These are phyloP conservation scores for Pteria penguin DNA, from an alignment of 2,888 invertebrate genomes.

Conservation along the genomic window DNA sequence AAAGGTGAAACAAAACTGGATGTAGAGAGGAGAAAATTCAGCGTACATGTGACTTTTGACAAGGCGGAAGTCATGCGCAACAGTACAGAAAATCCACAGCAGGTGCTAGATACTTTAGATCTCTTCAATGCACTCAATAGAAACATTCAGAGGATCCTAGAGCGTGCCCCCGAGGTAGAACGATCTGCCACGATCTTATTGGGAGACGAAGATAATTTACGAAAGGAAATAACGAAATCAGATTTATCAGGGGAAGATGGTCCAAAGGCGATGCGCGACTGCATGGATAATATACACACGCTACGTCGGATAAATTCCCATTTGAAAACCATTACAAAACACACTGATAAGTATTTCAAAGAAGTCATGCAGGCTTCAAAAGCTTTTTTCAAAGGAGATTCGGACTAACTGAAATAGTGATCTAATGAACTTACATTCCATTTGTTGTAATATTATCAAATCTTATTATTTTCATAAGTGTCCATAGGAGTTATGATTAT, in stretches of 20 bases:
- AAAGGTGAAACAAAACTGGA: conserved; percentile 61
- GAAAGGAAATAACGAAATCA: conserved; percentile 63
- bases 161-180: conserved; percentile 59
- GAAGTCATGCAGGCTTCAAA: conserved; percentile 64
- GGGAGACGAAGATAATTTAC: conserved; percentile 61
- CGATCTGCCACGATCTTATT: conserved; percentile 60
- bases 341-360: conserved; percentile 58
- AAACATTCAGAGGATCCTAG: conserved; percentile 60
- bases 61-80: conserved; percentile 55
- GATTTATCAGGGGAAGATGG: conserved; percentile 55
- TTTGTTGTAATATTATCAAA: no score
- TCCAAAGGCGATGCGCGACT: conserved; percentile 58
- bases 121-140: conserved; percentile 64
- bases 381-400: conserved; percentile 51
- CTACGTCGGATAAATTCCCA: conserved; percentile 58
- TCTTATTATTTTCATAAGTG: no score
- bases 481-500: no score
- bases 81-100: conserved; percentile 58
- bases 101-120: conserved; percentile 57
- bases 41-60: conserved; percentile 61
- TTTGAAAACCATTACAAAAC: conserved; percentile 61
- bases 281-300: conserved; percentile 63
- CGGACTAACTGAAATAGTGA: not conserved
- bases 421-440: no score
- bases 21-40: conserved; percentile 60